phyloP scores from a whole-genome alignment of 2,797 vertebrate species.

The Pyrocephalus nanus region DNA sequence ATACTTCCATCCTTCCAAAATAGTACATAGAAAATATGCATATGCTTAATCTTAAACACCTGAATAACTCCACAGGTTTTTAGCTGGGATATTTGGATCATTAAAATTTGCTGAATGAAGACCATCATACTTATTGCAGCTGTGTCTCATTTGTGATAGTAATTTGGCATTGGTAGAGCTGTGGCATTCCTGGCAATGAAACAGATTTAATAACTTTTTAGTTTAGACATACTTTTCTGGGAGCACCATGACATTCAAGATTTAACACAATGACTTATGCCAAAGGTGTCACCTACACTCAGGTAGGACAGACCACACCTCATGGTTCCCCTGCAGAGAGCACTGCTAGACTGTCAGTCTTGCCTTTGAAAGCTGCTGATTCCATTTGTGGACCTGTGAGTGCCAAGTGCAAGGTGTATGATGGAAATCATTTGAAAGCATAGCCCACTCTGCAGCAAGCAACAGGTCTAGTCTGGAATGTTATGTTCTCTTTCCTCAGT shows the following conservation, averaged over 20 bases:
- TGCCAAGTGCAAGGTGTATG: not conserved
- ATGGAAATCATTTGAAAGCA: not conserved
- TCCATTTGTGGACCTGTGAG: not conserved
- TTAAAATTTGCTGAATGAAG: not conserved
- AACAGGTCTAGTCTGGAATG: not conserved
- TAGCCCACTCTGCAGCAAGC: not conserved
- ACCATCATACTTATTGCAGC: not conserved
- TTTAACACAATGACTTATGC: not conserved
- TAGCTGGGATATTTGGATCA: not conserved
- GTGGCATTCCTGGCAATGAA: not conserved
- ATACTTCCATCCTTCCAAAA: not conserved
- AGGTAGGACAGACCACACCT: not conserved
- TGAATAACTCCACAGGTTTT: not conserved
- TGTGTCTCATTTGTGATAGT: not conserved
- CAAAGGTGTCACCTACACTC: not conserved
- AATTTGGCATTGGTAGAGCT: not conserved
- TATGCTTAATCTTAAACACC: not conserved
- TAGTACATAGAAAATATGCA: not conserved
- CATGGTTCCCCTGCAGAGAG: not conserved
- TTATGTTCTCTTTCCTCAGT: not conserved
- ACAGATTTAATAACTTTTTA: not conserved
- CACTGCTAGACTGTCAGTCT: not conserved
- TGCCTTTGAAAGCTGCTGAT: not conserved
- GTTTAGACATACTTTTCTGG: not conserved
- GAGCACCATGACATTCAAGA: not conserved